Conservation (phyloP, 2,113 vertebrate species). For the Cettia cetti region DNA sequence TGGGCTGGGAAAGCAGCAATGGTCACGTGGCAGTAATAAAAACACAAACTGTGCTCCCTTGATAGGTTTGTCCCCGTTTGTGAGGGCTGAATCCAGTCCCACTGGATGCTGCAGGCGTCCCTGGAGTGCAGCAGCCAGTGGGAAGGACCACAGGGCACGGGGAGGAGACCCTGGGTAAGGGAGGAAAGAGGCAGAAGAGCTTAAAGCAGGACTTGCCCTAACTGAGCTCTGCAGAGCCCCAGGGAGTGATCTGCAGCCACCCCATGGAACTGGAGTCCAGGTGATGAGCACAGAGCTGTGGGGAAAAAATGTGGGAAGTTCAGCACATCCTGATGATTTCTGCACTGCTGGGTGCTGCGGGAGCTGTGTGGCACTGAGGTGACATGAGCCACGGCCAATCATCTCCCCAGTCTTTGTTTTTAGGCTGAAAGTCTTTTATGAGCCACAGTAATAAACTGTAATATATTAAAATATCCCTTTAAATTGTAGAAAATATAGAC, state of each 20-base stretch:
- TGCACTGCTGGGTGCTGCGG: neutral
- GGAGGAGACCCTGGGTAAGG: neutral
- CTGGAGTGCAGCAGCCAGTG: neutral
- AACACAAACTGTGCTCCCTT: neutral
- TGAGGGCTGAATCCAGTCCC: neutral
- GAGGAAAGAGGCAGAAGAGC: neutral
- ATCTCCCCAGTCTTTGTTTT: too few species aligned
- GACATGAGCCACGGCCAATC: fast-evolving
- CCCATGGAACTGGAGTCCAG: neutral
- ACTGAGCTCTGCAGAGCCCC: neutral
- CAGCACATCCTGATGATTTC: neutral
- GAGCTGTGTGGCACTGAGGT: neutral
- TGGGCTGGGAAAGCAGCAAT: neutral
- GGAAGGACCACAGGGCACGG: neutral
- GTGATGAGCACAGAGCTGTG: neutral
- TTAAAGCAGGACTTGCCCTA: neutral
- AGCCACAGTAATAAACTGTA: neutral
- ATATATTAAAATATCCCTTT: neutral
- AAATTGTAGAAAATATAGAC: neutral
- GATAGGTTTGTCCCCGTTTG: fast-evolving
- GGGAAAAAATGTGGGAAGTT: fast-evolving
- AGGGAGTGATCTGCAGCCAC: neutral
- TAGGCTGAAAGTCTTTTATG: neutral
- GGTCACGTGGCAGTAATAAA: neutral
- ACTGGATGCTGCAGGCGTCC: neutral